Base-by-base conservation (phyloP, 2,113 vertebrate genomes). In the Argyrosomus japonicus region DNA sequence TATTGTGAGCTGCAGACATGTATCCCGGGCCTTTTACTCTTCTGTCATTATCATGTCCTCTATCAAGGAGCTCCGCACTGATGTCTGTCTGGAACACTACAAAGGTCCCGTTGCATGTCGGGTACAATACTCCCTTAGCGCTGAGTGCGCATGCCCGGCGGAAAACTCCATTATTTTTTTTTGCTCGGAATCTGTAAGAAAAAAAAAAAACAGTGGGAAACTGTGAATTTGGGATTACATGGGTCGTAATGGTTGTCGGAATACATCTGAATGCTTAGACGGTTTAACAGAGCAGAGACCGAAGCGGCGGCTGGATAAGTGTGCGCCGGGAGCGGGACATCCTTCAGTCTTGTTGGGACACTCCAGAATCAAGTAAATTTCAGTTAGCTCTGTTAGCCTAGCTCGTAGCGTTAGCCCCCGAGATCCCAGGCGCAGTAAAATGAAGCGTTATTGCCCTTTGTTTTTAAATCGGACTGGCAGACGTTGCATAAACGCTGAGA, bases 131-230 rank as follows among this genome's bases (percentile, higher is more conserved):
- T 96, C 96, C 95, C 94, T 93, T 93, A 92, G 94, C 91, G 81
- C 68, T 54, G 14, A 95, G 40, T 95, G 96, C 96, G 97, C 97
- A 96, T 95, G 97, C 95, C 70, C 91, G 85, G 88, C 92, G 94
- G 93, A 96, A 95, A 96, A 95, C 96, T 96, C 96, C 96, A 96
- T 96, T 96, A 95, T 97, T 96, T 92, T 87, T 87, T 89, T 96
- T 96, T 95, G 92, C 93, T 95, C 92, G 95, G 94, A 94, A 95
- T 96, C 93, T 93, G 87, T 90, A 92, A 93, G 88, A 92, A 94
- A 93, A 94, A 87, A 86, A 86, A 88, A 87, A 86, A 86, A 88
- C 87, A 85, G 82, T 91, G 85, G 75, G 78, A 58, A 92, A 88
- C 80, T 89, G 93, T 93, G 91, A 85, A 90, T 77, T 86, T 79